Percentiles rank a stretch among this genome's conserved stretches.
Conservation (phyloP, 1,140 invertebrate species). For the Aricia agestis region DNA sequence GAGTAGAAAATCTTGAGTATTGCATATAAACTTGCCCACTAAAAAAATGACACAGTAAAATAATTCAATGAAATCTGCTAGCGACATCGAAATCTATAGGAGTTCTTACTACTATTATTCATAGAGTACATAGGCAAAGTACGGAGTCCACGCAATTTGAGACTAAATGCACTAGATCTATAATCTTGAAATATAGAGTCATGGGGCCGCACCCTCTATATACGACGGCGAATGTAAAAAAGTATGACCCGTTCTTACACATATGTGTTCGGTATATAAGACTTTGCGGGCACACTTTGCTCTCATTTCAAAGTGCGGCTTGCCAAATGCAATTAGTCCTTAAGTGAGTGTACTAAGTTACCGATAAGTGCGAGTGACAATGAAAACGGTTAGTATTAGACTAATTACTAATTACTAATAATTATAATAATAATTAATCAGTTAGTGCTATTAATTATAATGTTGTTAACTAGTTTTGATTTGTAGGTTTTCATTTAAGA, state of each 20-base stretch:
- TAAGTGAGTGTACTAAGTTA: conserved; percentile 16
- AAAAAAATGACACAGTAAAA: too few species aligned
- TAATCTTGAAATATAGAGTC: conserved; percentile 20
- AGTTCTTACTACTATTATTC: too few species aligned
- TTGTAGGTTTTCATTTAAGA: too few species aligned
- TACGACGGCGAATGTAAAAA: conserved; percentile 69
- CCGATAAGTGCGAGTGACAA: conserved; percentile 20
- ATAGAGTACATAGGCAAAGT: background rate
- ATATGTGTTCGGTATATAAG: conserved; percentile 74
- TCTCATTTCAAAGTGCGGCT: conserved; percentile 72
- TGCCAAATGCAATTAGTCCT: conserved; percentile 62
- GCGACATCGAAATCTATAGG: too few species aligned
- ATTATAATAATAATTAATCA: too few species aligned
- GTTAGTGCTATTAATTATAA: too few species aligned
- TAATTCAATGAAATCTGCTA: too few species aligned
- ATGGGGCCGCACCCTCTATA: conserved; percentile 56
- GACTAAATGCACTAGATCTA: conserved; percentile 19
- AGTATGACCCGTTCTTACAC: conserved; percentile 73
- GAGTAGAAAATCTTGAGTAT: too few species aligned
- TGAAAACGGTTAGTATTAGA: conserved; percentile 31
- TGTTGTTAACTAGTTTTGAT: too few species aligned
- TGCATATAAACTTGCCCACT: too few species aligned
- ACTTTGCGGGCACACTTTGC: conserved; percentile 64
- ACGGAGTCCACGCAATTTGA: background rate
- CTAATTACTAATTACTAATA: background rate